Base-by-base conservation (phyloP, 2,888 invertebrate species). In the Pristionchus fissidentatus region DNA sequence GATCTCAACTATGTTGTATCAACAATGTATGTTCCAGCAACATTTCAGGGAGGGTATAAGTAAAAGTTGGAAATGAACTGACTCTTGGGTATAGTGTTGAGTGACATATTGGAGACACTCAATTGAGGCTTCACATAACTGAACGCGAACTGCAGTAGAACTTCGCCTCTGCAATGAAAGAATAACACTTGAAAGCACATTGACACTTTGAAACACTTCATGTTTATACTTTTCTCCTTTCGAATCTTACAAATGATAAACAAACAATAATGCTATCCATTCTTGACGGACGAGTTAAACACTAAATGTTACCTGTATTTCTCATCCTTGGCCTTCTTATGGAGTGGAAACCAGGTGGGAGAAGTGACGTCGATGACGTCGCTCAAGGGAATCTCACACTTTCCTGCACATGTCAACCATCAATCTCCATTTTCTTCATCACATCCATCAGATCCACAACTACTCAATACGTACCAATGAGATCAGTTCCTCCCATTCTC, bases 11-110 rank as follows among this genome's bases (percentile, higher is more conserved):
- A 49, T 49, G 13, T 15, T 15, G 26, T 8, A 60, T 60, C 8
- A n/a, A 8, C 7, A 60, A 15, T 8, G 26, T 26, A 60, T 60
- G n/a, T 15, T n/a, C 10, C 49, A 49, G 49, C 49, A 19, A 19
- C 10, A 49, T 10, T 13, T 19, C 10, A 10, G 19, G 10, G 10
- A 49, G 49, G 13, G 19, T n/a, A n/a, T n/a, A n/a, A n/a, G n/a
- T n/a, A 32, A 4, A 49, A 79, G 35, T 32, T 26, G 35, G 52
- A 13, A 52, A 57, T 66, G 62, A 32, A 15, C 66, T 32, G 1
- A 88, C 89, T 87, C 86, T 88, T 89, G 22, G 85, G 88, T 73
- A 89, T 85, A 66, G 84, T 86, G 82, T 88, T 89, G 66, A 89
- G 77, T 5, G 86, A 88, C 46, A 87, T 84, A 73, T 86, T 88